Evolutionary conservation across 2,888 invertebrate genomes (phyloP).

Genomic region (Phyto melanocephala): DNA sequence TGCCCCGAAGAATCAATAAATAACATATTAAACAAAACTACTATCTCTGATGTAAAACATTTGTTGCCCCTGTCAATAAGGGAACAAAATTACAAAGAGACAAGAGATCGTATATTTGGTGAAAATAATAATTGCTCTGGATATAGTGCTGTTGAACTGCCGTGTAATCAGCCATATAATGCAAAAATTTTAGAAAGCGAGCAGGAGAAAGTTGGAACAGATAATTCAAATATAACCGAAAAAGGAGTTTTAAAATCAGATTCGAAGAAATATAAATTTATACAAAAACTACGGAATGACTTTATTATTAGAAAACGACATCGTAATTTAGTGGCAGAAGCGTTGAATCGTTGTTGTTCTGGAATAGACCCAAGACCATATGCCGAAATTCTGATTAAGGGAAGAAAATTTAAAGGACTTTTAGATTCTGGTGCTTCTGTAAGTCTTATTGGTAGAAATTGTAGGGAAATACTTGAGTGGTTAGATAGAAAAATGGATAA

Average conservation of each 20-base stretch:
- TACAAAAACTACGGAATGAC: not conserved
- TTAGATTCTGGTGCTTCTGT: conserved; percentile 20
- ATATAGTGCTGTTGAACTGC: not conserved
- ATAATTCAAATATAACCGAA: no score
- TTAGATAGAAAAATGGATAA: not conserved
- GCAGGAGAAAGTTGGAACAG: no score
- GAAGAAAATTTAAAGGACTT: not conserved
- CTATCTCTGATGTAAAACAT: not conserved
- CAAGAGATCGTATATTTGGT: not conserved
- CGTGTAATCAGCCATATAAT: not conserved
- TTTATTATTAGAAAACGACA: not conserved
- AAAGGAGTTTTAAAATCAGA: not conserved
- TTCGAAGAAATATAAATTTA: not conserved
- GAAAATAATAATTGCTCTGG: not conserved
- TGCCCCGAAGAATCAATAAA: not conserved
- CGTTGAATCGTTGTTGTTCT: not conserved
- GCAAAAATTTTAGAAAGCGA: not conserved
- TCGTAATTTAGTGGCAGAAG: not conserved
- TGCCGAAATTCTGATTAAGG: not conserved
- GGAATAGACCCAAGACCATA: not conserved
- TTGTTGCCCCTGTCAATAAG: not conserved
- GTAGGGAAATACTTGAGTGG: not conserved
- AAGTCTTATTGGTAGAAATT: conserved; percentile 2
- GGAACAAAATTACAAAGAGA: not conserved
- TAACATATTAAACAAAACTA: not conserved